Conservation (phyloP, 2,797 vertebrate genomes). For the Chiloscyllium punctatum region DNA sequence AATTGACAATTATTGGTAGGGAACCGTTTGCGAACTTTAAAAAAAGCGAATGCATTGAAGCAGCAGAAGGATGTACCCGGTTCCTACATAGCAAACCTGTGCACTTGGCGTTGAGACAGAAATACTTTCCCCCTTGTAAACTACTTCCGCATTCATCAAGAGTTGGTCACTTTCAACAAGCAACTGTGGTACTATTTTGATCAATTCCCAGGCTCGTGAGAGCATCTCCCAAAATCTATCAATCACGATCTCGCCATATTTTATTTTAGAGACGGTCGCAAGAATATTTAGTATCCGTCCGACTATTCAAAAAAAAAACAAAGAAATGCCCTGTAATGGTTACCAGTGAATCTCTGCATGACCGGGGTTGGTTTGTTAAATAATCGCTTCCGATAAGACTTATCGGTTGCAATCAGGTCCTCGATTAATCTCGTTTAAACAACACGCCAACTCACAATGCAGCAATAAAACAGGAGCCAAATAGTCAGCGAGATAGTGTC, state of each 20-base stretch:
- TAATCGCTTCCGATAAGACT: slow-evolving; percentile 29
- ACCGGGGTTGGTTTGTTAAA: slow-evolving; percentile 16
- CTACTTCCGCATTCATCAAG: slow-evolving; percentile 13
- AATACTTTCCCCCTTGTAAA: not conserved
- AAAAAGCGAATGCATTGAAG: not conserved
- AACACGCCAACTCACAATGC: slow-evolving; percentile 8
- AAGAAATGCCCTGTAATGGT: not conserved
- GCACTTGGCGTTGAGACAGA: not conserved
- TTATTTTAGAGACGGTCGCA: not conserved
- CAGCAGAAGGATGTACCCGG: not conserved
- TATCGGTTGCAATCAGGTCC: slow-evolving; percentile 20
- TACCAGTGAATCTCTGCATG: not conserved
- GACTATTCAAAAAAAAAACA: not conserved
- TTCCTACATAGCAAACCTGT: not conserved
- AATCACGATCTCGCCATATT: not conserved
- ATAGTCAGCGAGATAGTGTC: not conserved
- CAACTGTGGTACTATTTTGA: not conserved
- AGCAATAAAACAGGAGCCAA: slow-evolving; percentile 1
- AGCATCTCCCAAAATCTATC: too few relatives aligned
- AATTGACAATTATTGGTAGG: not conserved
- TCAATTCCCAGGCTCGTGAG: not conserved
- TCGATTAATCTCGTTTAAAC: not conserved
- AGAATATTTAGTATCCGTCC: not conserved
- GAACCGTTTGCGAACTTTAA: not conserved
- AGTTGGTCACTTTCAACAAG: not conserved